A percentile compares a stretch with the other conserved stretches of the same genome.
phyloP scores from a whole-genome alignment of 2,113 vertebrate species.

The Rissa tridactyla region DNA sequence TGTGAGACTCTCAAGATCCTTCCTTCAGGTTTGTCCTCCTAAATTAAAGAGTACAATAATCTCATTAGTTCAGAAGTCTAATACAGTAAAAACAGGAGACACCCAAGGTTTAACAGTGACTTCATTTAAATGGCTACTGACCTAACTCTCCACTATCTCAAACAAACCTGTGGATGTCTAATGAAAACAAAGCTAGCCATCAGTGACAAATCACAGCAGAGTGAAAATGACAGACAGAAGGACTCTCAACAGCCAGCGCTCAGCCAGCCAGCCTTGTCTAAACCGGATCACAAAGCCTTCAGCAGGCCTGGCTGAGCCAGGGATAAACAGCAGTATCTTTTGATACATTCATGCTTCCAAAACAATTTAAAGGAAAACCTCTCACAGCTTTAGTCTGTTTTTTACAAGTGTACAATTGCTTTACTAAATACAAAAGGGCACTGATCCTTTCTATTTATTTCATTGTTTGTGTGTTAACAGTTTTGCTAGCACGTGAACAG shows the following conservation, averaged over 20 bases:
- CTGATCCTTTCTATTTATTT: neutral
- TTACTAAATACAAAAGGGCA: neutral
- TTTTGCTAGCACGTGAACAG: neutral
- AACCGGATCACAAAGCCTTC: neutral
- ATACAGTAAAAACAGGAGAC: neutral
- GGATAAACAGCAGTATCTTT: neutral
- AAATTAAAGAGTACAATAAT: constrained; percentile 1
- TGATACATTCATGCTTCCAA: neutral
- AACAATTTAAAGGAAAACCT: neutral
- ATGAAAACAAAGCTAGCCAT: neutral
- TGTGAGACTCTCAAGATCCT: constrained; percentile 79
- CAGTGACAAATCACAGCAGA: neutral
- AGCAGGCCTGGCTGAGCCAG: neutral
- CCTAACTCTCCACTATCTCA: neutral
- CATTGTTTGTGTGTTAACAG: neutral
- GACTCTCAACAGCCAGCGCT: neutral
- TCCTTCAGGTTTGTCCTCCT: constrained; percentile 84
- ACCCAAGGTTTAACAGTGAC: neutral
- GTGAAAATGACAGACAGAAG: neutral
- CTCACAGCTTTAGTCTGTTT: neutral
- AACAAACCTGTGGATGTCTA: neutral
- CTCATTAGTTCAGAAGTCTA: neutral
- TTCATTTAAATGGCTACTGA: neutral
- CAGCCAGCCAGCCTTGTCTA: neutral
- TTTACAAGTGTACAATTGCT: neutral